Conservation (phyloP, 2,113 vertebrate species). For the Atlantisia rogersi region DNA sequence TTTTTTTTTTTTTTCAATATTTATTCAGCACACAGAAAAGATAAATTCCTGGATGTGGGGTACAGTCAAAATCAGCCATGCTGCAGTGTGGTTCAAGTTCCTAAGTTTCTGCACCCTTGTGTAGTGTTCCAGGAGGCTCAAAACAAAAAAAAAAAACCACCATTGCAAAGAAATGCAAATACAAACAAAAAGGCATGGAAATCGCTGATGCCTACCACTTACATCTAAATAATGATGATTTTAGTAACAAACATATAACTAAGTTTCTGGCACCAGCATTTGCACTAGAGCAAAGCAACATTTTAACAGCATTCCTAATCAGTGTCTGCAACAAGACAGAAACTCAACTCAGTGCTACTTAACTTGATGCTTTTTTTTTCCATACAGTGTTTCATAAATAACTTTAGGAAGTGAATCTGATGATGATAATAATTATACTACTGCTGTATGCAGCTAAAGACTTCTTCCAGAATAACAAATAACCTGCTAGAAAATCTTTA, state of each 20-base stretch:
- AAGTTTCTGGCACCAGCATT: constrained; percentile 45
- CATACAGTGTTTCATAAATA: constrained; percentile 52
- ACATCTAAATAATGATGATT: constrained; percentile 61
- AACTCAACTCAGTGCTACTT: background rate
- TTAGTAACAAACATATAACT: constrained; percentile 58
- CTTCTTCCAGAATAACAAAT: constrained; percentile 62
- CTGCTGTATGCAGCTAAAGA: constrained; percentile 61
- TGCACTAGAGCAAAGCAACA: constrained; percentile 55
- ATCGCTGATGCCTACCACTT: background rate
- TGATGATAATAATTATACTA: constrained; percentile 61
- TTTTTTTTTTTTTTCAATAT: background rate
- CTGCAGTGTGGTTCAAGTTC: background rate
- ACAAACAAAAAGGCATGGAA: background rate
- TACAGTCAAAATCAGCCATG: background rate
- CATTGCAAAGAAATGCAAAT: background rate
- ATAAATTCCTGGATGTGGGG: background rate
- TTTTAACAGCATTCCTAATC: constrained; percentile 65
- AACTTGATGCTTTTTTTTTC: constrained; percentile 3
- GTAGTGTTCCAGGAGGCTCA: background rate
- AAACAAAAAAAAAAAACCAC: constrained; percentile 25
- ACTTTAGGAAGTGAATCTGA: constrained; percentile 70
- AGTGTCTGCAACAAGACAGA: constrained; percentile 57
- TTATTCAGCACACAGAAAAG: background rate
- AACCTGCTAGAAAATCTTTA: constrained; percentile 50
- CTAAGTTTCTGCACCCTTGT: background rate